Conservation (phyloP, 1,140 invertebrate species). For the Holcopasites calliopsidis region DNA sequence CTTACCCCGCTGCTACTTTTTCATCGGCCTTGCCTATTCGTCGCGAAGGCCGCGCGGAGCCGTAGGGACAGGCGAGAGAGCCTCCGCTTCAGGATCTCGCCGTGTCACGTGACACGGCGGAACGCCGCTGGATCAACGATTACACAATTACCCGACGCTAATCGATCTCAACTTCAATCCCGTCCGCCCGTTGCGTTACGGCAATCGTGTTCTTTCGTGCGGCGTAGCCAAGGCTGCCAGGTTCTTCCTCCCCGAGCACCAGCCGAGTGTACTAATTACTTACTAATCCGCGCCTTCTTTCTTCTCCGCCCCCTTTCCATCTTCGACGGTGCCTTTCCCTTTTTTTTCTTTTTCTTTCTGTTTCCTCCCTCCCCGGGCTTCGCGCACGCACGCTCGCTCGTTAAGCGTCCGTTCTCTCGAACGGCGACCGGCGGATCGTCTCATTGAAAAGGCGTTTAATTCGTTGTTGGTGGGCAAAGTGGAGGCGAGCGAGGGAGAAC, state of each 20-base stretch:
- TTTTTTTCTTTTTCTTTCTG: not conserved
- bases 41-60: constrained; percentile 42
- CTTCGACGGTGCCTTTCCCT: not conserved
- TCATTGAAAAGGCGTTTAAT: constrained; percentile 57
- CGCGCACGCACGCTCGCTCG: constrained; percentile 51
- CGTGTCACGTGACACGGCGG: constrained; percentile 22
- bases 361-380: constrained; percentile 31
- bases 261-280: too few species aligned
- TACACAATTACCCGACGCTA: constrained; percentile 53
- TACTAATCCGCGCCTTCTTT: constrained; percentile 16
- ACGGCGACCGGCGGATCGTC: constrained; percentile 61
- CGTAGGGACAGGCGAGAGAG: constrained; percentile 17
- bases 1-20: constrained; percentile 12
- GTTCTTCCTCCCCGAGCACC: too few species aligned
- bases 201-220: too few species aligned
- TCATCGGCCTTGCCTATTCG: constrained; percentile 42
- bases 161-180: constrained; percentile 65
- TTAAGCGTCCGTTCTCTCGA: constrained; percentile 50
- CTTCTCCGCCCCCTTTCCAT: not conserved
- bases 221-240: too few species aligned
- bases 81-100: not conserved
- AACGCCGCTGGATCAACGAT: constrained; percentile 57
- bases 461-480: constrained; percentile 29
- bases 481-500: too few species aligned
- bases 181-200: constrained; percentile 10